phyloP scores from a whole-genome alignment of 2,888 invertebrate species.

The Chymomyza amoena region DNA sequence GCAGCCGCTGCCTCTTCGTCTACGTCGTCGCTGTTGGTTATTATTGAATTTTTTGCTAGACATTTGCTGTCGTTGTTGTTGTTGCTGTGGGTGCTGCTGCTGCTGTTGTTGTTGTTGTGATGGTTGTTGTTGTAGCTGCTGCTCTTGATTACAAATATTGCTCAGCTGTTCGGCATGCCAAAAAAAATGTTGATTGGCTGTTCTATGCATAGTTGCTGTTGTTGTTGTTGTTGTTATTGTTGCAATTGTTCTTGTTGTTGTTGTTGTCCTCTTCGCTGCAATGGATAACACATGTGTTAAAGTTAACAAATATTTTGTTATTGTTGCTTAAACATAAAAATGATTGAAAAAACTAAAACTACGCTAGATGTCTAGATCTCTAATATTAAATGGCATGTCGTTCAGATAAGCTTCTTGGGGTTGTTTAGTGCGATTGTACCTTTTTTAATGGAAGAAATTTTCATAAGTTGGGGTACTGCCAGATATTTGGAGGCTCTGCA shows the following conservation, averaged over 20 bases:
- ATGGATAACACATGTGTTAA: background rate
- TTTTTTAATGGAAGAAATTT: background rate
- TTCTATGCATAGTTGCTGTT: background rate
- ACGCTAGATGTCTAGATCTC: background rate
- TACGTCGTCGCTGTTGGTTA: slow-evolving; percentile 50
- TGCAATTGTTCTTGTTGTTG: background rate
- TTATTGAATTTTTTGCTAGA: slow-evolving; percentile 50
- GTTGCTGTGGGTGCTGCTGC: background rate
- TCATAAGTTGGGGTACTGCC: background rate
- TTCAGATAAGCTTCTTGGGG: background rate
- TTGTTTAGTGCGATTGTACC: background rate
- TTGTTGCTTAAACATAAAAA: background rate
- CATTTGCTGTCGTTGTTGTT: slow-evolving; percentile 27
- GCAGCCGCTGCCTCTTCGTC: slow-evolving; percentile 33
- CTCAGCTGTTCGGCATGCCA: background rate
- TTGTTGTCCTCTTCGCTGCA: background rate
- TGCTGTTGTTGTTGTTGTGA: background rate
- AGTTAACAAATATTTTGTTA: background rate
- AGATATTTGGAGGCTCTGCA: too few relatives aligned
- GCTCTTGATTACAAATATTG: background rate
- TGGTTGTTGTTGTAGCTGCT: slow-evolving; percentile 36
- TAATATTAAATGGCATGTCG: background rate
- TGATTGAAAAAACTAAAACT: background rate
- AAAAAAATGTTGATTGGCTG: background rate
- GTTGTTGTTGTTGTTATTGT: background rate